phyloP scores from a whole-genome alignment of 2,113 vertebrate species.

The Pterocles burchelli region DNA sequence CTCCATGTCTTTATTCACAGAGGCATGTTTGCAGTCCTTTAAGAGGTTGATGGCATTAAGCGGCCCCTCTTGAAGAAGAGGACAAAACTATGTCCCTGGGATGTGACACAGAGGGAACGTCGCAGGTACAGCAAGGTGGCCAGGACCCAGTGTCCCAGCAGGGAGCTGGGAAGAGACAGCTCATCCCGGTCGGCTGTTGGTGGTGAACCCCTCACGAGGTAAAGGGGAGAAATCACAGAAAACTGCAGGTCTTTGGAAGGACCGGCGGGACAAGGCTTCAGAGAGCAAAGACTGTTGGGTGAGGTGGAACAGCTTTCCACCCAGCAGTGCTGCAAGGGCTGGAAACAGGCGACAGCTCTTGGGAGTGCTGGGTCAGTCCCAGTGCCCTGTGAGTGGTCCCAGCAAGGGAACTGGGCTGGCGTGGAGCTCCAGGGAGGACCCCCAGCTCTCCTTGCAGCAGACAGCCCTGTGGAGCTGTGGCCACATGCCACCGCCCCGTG shows the following conservation, averaged over 20 bases:
- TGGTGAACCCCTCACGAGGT: background rate
- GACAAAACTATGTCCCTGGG: background rate
- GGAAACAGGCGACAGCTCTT: background rate
- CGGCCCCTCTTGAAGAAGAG: background rate
- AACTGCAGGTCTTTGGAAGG: background rate
- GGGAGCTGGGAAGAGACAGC: background rate
- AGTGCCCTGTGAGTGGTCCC: background rate
- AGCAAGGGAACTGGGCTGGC: background rate
- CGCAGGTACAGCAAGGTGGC: background rate
- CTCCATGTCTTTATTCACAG: background rate
- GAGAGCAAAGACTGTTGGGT: background rate
- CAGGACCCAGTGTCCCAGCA: background rate
- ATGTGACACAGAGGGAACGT: background rate
- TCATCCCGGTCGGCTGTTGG: background rate
- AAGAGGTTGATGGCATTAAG: background rate
- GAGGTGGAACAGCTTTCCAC: background rate
- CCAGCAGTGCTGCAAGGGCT: fast-evolving
- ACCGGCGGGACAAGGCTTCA: background rate
- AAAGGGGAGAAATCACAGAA: background rate
- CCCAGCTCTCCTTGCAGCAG: background rate
- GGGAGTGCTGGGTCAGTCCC: background rate
- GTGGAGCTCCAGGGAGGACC: background rate
- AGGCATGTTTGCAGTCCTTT: background rate
- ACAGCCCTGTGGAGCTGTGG: background rate
- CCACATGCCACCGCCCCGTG: background rate